Percentiles rank a stretch among this genome's conserved stretches.
phyloP scores from a whole-genome alignment of 2,113 vertebrate species.

The Melanocharis versteri region DNA sequence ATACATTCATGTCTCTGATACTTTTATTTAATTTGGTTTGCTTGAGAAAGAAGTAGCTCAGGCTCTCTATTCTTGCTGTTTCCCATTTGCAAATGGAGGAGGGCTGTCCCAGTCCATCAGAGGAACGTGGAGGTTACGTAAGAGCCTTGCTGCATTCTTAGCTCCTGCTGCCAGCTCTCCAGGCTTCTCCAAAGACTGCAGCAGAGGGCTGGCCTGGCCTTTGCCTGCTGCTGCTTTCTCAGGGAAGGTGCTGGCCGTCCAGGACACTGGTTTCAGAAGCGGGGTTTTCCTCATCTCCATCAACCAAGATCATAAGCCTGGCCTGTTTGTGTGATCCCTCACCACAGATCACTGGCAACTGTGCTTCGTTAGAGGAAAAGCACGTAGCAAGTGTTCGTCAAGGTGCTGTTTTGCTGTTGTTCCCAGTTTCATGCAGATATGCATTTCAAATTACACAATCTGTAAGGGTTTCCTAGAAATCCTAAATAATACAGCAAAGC shows the following conservation, averaged over 20 bases:
- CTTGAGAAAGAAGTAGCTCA: neutral
- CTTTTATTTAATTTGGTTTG: neutral
- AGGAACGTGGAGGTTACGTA: neutral
- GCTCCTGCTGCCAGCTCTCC: neutral
- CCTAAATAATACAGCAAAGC: constrained; percentile 13
- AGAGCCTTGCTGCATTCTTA: neutral
- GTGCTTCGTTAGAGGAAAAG: neutral
- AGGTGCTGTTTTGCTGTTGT: neutral
- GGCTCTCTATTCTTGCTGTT: neutral
- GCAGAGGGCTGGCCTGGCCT: neutral
- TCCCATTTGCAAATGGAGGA: neutral
- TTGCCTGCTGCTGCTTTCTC: neutral
- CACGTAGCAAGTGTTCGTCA: neutral
- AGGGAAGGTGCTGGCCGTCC: neutral
- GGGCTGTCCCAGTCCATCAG: neutral
- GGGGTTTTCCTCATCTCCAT: constrained; percentile 4
- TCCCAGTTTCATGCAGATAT: neutral
- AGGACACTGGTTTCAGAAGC: constrained; percentile 12
- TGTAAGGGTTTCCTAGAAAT: constrained; percentile 57
- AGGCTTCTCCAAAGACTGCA: neutral
- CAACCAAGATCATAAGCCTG: rapidly evolving
- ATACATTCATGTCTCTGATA: neutral
- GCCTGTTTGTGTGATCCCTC: neutral
- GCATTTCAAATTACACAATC: neutral
- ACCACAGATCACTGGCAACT: neutral